Conservation (phyloP, 1,140 invertebrate species). For the Drosophila sechellia region DNA sequence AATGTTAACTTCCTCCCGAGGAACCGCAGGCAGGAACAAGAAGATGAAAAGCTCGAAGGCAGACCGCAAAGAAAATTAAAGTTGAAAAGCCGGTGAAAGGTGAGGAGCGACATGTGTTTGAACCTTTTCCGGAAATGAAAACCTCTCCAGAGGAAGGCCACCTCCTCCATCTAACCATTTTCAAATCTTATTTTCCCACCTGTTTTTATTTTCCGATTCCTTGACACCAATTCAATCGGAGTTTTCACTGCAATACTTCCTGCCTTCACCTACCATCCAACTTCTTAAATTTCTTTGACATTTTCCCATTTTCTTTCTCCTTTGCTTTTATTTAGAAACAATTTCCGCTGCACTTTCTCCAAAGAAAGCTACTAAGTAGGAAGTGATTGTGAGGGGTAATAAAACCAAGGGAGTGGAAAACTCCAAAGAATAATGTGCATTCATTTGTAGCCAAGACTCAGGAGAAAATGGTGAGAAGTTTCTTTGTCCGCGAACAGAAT, state of each 20-base stretch:
- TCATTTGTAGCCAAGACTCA: conserved; percentile 16
- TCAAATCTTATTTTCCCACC: not conserved
- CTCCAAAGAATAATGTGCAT: conserved; percentile 23
- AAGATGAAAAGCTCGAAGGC: conserved; percentile 18
- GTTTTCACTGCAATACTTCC: conserved; percentile 8
- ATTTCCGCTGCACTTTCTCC: conserved; percentile 41
- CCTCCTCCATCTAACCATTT: not conserved
- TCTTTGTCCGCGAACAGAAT: conserved; percentile 16
- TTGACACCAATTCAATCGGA: conserved; percentile 41
- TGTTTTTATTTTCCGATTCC: conserved; percentile 16
- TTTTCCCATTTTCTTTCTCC: not conserved
- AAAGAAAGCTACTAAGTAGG: conserved; percentile 2
- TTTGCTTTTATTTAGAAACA: conserved; percentile 43
- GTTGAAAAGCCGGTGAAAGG: conserved; percentile 24
- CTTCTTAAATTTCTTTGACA: too few relatives aligned
- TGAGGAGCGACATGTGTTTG: conserved; percentile 29
- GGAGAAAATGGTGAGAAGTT: conserved; percentile 17
- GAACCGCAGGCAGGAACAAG: conserved; percentile 1
- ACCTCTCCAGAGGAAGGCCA: not conserved
- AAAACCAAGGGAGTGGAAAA: not conserved
- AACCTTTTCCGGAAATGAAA: conserved; percentile 36
- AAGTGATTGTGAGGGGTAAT: conserved; percentile 1
- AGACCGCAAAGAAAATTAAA: conserved; percentile 38
- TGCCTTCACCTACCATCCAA: not conserved
- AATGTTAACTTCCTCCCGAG: conserved; percentile 32